phyloP scores from a whole-genome alignment of 2,113 vertebrate species.

The Chaetops frenatus region DNA sequence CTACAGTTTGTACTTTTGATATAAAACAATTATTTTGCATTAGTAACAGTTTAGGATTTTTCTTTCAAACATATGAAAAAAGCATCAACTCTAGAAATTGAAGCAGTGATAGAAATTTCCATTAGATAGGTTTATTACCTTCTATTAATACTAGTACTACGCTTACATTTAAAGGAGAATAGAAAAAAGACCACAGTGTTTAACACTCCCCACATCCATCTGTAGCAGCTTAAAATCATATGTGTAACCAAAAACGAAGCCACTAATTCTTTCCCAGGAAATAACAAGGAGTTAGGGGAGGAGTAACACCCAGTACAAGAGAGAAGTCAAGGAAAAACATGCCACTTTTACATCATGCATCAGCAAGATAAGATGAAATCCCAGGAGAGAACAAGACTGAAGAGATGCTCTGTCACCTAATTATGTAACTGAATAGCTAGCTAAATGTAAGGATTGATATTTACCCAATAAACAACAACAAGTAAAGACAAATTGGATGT shows the following conservation, averaged over 20 bases:
- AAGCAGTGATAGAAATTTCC: not conserved
- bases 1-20: not conserved
- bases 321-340: not conserved
- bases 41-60: not conserved
- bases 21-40: not conserved
- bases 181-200: not conserved
- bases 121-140: not conserved
- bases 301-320: not conserved
- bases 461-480: not conserved
- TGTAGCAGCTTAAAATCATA: not conserved
- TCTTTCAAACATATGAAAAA: not conserved
- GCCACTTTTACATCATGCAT: not conserved
- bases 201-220: not conserved
- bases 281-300: not conserved
- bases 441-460: not conserved
- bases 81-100: not conserved
- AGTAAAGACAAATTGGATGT: not conserved
- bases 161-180: not conserved
- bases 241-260: not conserved
- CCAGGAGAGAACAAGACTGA: not conserved
- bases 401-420: not conserved
- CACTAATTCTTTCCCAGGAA: not conserved
- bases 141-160: not conserved
- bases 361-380: not conserved
- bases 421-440: not conserved